These are phyloP conservation scores for Equus przewalskii DNA, from an alignment of 2,113 vertebrate species.

Conservation along the genomic window DNA sequence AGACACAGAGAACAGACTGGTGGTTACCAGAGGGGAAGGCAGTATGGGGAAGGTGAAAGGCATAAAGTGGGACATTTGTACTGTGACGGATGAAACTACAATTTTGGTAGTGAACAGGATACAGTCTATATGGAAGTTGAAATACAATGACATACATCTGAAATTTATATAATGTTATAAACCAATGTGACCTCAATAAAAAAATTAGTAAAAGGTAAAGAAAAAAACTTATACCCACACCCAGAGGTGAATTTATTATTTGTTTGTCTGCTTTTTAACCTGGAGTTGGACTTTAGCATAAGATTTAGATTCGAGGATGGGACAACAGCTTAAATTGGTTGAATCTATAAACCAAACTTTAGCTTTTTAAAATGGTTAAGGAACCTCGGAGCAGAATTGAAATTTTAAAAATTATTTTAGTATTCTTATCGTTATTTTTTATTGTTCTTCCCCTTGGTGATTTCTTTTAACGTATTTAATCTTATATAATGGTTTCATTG, in stretches of 20 bases:
- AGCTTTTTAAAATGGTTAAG: background rate
- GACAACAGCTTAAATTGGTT: background rate
- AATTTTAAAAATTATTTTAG: slow-evolving; percentile 28
- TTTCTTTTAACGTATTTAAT: background rate
- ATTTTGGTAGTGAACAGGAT: no score
- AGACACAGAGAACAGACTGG: no score
- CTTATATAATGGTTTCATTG: slow-evolving; percentile 22
- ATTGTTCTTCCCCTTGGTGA: background rate
- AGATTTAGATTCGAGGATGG: background rate
- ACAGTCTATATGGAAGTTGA: no score
- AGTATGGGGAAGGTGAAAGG: no score
- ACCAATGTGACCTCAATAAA: no score
- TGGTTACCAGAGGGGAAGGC: no score
- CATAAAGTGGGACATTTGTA: no score
- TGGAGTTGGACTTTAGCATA: background rate
- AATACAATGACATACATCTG: no score
- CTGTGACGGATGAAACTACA: no score
- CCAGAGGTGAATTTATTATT: background rate
- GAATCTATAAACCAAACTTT: background rate
- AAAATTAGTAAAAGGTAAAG: no score
- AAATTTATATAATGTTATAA: no score
- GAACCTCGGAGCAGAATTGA: background rate
- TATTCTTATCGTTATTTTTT: background rate
- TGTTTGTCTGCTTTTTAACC: background rate
- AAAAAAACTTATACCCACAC: background rate